Conservation (phyloP, 2,888 invertebrate species). For the Blera fallax region DNA sequence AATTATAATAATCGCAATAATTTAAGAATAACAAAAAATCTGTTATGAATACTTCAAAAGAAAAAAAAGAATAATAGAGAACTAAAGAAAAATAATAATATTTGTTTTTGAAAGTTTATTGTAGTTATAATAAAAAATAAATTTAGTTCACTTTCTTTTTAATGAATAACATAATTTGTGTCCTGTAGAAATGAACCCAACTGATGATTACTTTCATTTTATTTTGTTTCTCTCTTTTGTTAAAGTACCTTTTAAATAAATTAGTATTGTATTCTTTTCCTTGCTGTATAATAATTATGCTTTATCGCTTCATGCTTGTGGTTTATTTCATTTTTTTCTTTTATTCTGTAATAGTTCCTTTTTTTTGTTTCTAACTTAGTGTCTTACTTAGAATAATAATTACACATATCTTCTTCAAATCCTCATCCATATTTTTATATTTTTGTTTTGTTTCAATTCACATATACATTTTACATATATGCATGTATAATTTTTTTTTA, state of each 20-base stretch:
- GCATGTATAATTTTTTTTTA: constrained; percentile 2
- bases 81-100: constrained; percentile 21
- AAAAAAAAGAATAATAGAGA: constrained; percentile 27
- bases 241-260: constrained; percentile 61
- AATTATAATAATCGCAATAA: constrained; percentile 59
- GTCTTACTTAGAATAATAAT: constrained; percentile 67
- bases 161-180: background rate
- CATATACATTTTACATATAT: constrained; percentile 6
- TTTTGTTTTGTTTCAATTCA: constrained; percentile 29
- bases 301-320: constrained; percentile 26
- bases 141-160: background rate
- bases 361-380: constrained; percentile 48
- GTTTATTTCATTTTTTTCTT: constrained; percentile 8
- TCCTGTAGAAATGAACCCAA: constrained; percentile 21
- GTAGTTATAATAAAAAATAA: background rate
- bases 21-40: constrained; percentile 58
- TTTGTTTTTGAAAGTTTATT: constrained; percentile 1
- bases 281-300: constrained; percentile 36
- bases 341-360: constrained; percentile 11
- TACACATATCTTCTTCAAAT: constrained; percentile 59
- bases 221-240: constrained; percentile 1
- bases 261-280: constrained; percentile 48
- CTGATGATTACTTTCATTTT: background rate
- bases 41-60: constrained; percentile 3
- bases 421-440: constrained; percentile 25